Evolutionary conservation across 2,888 invertebrate genomes (phyloP), one percentile per base, ranked within the genome.

Genomic region (Pyralis farinalis): DNA sequence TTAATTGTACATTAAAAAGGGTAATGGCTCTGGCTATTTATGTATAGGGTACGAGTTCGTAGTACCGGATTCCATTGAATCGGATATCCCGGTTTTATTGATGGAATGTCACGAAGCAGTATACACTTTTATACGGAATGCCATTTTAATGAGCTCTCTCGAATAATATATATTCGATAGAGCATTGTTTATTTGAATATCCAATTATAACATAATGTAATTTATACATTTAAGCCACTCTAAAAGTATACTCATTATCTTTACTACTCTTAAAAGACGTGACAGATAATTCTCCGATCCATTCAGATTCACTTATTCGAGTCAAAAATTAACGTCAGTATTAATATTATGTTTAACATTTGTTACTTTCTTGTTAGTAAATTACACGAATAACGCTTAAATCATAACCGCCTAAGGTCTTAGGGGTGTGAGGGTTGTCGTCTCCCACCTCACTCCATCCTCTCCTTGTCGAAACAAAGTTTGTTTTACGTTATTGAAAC

Each of bases 401-500:
- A 49, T 56, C 32, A 27, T 31, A 35, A 12, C 45, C 41, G 45
- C 50, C 44, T 37, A 33, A 42, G 40, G 37, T 43, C 43, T 48
- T 50, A 47, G 51, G 44, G 16, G 16, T 16, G 16, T 16, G 2
- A 16, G 16, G 16, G 4, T 16, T 16, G 16, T 16, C 16, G 16
- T 16, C 16, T 16, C 30, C 49, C 49, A 43, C 53, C 40, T 32
- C 49, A 57, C 61, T 64, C 65, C 58, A 59, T 67, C 51, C 60
- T 64, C 58, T 74, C 79, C 74, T 75, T 71, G 56, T 66, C 70
- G 58, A 63, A 79, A 79, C 75, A 75, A 83, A 84, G 73, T 85
- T 79, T 82, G 75, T 77, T 80, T 72, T 70, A 68, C 73, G 71
- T 77, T 85, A 81, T 83, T 80, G 80, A 80, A 85, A 79, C 82